Conservation (phyloP, 2,797 vertebrate species). For the Falco novaeseelandiae region DNA sequence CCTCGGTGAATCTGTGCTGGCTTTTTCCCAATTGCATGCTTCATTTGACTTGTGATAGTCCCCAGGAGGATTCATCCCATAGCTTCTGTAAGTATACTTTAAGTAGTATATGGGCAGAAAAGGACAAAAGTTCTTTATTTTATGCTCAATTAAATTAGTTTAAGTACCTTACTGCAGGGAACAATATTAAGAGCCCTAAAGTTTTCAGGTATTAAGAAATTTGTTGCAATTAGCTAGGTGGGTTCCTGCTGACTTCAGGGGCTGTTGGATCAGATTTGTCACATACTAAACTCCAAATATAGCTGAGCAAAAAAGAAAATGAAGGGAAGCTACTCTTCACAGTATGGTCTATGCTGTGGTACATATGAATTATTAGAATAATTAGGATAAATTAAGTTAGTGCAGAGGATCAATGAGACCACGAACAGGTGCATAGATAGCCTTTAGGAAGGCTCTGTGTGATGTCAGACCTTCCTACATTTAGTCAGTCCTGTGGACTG, state of each 20-base stretch:
- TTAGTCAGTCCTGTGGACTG: not conserved
- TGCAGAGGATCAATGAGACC: not conserved
- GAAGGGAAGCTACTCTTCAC: not conserved
- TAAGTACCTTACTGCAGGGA: not conserved
- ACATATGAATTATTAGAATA: not conserved
- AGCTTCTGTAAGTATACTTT: not conserved
- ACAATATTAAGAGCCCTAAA: not conserved
- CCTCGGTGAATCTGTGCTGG: not conserved
- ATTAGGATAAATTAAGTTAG: not conserved
- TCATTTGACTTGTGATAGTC: not conserved
- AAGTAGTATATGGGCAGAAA: not conserved
- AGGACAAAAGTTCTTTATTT: not conserved
- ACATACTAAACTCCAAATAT: not conserved
- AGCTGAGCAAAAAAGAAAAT: not conserved
- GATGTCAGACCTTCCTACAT: rapidly evolving
- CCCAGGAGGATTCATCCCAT: not conserved
- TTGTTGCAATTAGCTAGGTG: not conserved
- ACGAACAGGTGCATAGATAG: not conserved
- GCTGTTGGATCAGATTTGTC: not conserved
- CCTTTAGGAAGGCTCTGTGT: not conserved
- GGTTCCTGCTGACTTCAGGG: not conserved
- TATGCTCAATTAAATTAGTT: not conserved
- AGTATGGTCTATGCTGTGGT: not conserved
- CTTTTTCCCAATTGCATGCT: not conserved
- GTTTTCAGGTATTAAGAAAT: not conserved